A percentile compares a stretch with the other conserved stretches of the same genome.
Conservation (phyloP, 2,888 invertebrate genomes). For the Didymodactylos carnosus region DNA sequence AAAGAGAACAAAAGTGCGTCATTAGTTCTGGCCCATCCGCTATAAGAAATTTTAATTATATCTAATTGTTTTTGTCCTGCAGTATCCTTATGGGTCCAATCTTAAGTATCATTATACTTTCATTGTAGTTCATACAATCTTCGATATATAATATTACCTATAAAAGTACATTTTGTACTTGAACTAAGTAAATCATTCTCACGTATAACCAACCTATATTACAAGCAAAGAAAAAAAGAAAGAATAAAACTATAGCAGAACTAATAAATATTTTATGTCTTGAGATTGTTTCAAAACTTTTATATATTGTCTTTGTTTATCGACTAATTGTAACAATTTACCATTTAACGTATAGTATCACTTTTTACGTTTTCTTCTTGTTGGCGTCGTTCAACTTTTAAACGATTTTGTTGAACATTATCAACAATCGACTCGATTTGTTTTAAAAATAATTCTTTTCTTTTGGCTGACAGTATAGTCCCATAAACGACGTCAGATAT, state of each 20-base stretch:
- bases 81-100: no score
- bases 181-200: no score
- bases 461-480: constrained; percentile 58
- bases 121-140: no score
- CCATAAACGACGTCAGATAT: constrained; percentile 35
- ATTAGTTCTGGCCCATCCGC: no score
- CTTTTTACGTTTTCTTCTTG: constrained; percentile 44
- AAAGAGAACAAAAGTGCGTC: no score
- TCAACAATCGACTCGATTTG: constrained; percentile 74
- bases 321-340: constrained; percentile 37
- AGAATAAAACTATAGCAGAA: constrained; percentile 16
- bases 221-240: no score
- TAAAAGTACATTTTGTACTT: no score
- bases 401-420: constrained; percentile 56
- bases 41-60: no score
- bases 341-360: constrained; percentile 48
- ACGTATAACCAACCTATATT: no score
- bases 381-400: constrained; percentile 34
- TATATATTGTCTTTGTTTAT: constrained; percentile 56
- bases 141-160: no score
- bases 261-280: constrained; percentile 31
- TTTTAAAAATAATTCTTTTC: constrained; percentile 66
- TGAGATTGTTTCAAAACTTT: constrained; percentile 55
- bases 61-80: no score
- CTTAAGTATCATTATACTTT: no score